Evolutionary conservation across 2,888 invertebrate genomes (phyloP), one percentile per base, ranked within the genome.

Genomic region (Aleiodes testaceus): DNA sequence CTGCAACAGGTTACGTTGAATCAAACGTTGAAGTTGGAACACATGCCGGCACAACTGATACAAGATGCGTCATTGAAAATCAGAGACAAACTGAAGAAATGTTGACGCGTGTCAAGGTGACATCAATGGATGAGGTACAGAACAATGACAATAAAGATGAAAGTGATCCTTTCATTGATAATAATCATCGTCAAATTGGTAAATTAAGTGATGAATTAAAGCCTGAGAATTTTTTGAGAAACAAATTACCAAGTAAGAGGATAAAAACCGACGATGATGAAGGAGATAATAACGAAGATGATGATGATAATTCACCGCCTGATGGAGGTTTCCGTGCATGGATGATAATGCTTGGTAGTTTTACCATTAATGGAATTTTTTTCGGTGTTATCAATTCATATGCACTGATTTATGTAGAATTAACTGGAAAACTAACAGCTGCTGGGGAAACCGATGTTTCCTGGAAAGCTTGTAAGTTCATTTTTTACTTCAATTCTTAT

Each of bases 361-460:
- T 97, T 87, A 89, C 96, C 72, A 94, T 94, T 81, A 97, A 97
- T 87, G 97, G 97, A 5, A 92, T 97, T 65, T 89, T 97, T 66
- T 97, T 97, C 87, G 96, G 97, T 59, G 92, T 96, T 53, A 96
- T 97, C 82, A 97, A 97, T 89, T 94, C 94, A 0, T 96, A 94
- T 85, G 94, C 96, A 78, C 92, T 96, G 30, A 90, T 97, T 76
- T 95, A 94, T 84, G 89, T 90, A 6, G 91, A 92, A 75, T 90
- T 96, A 53, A 90, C 91, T 79, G 89, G 91, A 64, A 90, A 91
- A 79, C 88, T 96, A 72, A 85, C 89, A 72, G 88, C 88, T n/a
- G 89, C 90, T 70, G 92, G 93, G 16, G 91, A 93, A 55, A 87
- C 89, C 3, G 93, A 94, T 79, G 92, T 94, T 0, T 92, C 94